A percentile compares a stretch with the other conserved stretches of the same genome.
Conservation (phyloP, 1,140 invertebrate species). For the Pomacea maculata region DNA sequence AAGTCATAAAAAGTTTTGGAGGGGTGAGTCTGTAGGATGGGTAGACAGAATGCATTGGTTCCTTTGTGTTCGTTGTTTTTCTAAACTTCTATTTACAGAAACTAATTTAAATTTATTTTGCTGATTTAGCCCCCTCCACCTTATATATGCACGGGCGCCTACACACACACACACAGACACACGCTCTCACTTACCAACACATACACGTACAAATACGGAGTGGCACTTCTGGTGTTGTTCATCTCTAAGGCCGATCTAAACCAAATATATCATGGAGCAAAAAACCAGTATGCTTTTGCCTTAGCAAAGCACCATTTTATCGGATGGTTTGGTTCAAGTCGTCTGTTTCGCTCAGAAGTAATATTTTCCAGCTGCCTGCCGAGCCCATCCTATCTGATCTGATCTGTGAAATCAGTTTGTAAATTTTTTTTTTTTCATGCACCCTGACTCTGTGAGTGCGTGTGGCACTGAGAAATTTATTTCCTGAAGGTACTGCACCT, state of each 20-base stretch:
- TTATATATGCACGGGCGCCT: neutral
- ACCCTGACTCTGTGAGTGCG: too few species aligned
- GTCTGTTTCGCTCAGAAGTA: too few species aligned
- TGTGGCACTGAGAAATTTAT: too few species aligned
- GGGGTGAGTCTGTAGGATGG: neutral
- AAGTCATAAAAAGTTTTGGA: neutral
- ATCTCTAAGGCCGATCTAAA: neutral
- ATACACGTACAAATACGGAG: slow-evolving; percentile 1
- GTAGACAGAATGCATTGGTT: neutral
- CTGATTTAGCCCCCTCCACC: neutral
- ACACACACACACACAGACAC: slow-evolving; percentile 3
- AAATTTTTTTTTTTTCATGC: too few species aligned
- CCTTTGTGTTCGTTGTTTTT: neutral
- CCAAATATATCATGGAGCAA: neutral
- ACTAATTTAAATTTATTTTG: neutral
- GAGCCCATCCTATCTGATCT: too few species aligned
- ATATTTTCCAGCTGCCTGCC: too few species aligned
- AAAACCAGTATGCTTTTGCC: neutral
- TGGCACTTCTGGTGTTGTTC: neutral
- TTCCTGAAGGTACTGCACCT: too few species aligned
- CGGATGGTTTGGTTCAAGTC: too few species aligned
- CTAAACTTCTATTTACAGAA: neutral
- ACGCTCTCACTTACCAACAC: neutral
- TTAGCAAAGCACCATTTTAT: neutral
- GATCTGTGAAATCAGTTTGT: too few species aligned